phyloP scores from a whole-genome alignment of 2,888 invertebrate genomes.

The Drosophila sordidapex region DNA sequence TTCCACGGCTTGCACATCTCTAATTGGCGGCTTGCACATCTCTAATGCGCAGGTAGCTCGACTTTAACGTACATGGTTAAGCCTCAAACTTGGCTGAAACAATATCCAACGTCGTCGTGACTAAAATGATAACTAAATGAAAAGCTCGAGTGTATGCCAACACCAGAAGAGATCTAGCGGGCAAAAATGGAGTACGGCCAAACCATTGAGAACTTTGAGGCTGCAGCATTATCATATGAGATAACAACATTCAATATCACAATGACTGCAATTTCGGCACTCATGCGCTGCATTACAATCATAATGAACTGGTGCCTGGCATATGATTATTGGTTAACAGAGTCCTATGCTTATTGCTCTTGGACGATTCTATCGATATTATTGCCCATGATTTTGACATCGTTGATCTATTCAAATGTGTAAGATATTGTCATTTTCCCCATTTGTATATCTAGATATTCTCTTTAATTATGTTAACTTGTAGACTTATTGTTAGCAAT shows the following conservation, averaged over 20 bases:
- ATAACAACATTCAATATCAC: constrained; percentile 35
- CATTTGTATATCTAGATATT: not conserved
- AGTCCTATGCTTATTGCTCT: constrained; percentile 36
- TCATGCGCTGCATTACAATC: constrained; percentile 54
- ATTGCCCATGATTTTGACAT: constrained; percentile 60
- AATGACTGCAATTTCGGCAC: constrained; percentile 41
- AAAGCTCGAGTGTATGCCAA: not conserved
- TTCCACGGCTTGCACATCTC: constrained; percentile 2
- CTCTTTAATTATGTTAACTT: constrained; percentile 8
- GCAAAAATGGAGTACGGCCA: constrained; percentile 21
- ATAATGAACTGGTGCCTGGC: constrained; percentile 60
- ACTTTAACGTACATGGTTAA: constrained; percentile 1
- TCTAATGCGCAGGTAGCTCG: constrained; percentile 35
- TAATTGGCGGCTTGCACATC: constrained; percentile 21
- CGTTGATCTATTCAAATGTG: constrained; percentile 58
- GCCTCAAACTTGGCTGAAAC: not conserved
- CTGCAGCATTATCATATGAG: constrained; percentile 3
- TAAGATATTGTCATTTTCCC: constrained; percentile 21
- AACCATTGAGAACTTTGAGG: constrained; percentile 13
- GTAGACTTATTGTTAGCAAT: constrained; percentile 38
- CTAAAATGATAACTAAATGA: constrained; percentile 12
- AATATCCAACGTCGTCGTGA: not conserved
- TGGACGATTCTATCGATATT: constrained; percentile 65
- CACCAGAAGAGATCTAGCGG: constrained; percentile 6
- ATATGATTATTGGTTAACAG: constrained; percentile 42